Base-by-base conservation (phyloP, 1,140 invertebrate genomes). In the Drosophila sturtevanti region DNA sequence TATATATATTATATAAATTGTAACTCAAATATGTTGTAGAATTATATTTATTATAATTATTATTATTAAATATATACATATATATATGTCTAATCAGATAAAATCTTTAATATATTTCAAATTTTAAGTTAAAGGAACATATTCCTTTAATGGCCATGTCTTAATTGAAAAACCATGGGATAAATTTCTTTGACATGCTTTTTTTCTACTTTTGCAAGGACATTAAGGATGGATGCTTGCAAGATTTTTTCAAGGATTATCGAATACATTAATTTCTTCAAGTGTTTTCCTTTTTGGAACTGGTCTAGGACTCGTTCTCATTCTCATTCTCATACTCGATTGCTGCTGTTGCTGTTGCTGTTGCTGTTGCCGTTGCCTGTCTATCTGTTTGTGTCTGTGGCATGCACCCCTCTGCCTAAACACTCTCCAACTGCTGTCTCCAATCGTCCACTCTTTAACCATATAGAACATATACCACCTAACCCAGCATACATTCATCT, bases 301-400 rank as follows among this genome's bases (percentile, higher is more conserved):
- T 63, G 38, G 70, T 52, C 67, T 63, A 71, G 68, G 58, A 55
- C 72, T 71, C 52, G 37, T 64, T 22, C 66, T 70, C 65, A 41
- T 66, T 55, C 48, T 56, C 5, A 41, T 34, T 18, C 54, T 56
- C 52, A 55, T 55, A 27, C 52, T 55, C 52, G 52, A 31, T 14
- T 51, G 16, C 16, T 48, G 41, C 41, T 41, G 38, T 14, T 41
- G 37, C 12, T 14, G 41, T 7, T 11, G 27, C 37, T 51, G 16
- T 10, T 48, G 41, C 41, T 41, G 38, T 14, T 41, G 37, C 12
- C 14, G 41, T 44, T 48, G 41, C 41, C 77, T 80, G 68, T 86
- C 77, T 80, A 85, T 77, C 77, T 84, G 81, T 81, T 85, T 71
- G 73, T 81, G 59, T 81, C 65, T 73, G 77, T 81, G 68, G 74